Percentiles rank a stretch among this genome's conserved stretches.
phyloP scores from a whole-genome alignment of 2,888 invertebrate species.

The Shargacucullia verbasci region DNA sequence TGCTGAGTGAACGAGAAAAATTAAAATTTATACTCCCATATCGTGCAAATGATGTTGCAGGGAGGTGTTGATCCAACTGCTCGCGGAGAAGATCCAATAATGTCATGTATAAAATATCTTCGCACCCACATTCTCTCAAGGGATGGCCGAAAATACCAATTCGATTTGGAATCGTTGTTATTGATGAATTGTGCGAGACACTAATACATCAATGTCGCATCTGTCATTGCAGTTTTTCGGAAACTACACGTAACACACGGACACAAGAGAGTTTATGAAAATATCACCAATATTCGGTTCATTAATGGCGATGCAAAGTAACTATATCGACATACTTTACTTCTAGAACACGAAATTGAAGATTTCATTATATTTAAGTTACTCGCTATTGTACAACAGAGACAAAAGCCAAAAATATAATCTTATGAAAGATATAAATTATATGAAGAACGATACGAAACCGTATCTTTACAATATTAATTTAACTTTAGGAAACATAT shows the following conservation, averaged over 20 bases:
- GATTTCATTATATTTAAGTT: no score
- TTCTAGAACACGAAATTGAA: no score
- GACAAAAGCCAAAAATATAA: no score
- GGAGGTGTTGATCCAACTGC: slow-evolving; percentile 1
- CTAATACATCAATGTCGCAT: slow-evolving; percentile 13
- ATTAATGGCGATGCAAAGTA: no score
- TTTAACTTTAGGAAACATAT: background rate
- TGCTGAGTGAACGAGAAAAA: background rate
- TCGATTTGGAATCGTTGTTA: slow-evolving; percentile 23
- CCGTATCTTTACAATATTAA: background rate
- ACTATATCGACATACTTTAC: no score
- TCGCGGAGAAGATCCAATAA: slow-evolving; percentile 14
- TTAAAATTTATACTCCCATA: background rate
- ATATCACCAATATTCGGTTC: no score
- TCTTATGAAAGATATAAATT: no score
- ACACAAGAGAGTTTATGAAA: no score
- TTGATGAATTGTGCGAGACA: slow-evolving; percentile 15
- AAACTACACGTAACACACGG: no score
- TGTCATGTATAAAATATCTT: slow-evolving; percentile 26
- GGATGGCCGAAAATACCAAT: slow-evolving; percentile 18
- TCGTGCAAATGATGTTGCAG: slow-evolving; percentile 12
- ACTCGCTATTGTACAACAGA: no score
- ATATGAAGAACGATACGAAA: background rate
- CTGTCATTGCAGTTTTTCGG: background rate
- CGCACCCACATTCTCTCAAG: slow-evolving; percentile 16